Conservation (phyloP, 1,140 invertebrate genomes). For the Chironomus striatipennis region DNA sequence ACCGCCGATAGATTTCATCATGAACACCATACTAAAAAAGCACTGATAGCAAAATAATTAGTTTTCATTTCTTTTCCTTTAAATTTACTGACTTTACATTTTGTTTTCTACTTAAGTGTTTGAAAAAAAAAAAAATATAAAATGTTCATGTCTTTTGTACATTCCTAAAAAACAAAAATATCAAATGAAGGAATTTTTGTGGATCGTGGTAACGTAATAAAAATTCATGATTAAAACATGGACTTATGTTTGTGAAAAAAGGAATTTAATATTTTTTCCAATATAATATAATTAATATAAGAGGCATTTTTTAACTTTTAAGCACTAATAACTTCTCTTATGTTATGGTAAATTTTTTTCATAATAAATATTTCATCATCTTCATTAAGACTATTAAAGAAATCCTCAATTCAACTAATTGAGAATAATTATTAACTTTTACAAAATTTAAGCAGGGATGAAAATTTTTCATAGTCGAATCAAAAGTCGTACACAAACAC, state of each 20-base stretch:
- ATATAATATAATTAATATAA: not conserved
- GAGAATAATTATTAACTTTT: too few species aligned
- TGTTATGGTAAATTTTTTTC: conserved; percentile 1
- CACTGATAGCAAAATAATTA: not conserved
- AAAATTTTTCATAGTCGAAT: too few species aligned
- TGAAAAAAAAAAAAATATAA: not conserved
- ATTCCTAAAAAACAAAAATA: not conserved
- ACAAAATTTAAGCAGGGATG: too few species aligned
- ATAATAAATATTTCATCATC: not conserved
- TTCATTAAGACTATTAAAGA: not conserved
- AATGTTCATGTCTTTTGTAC: conserved; percentile 1
- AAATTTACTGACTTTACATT: too few species aligned
- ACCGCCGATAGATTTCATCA: not conserved
- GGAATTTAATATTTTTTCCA: not conserved
- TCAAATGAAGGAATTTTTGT: too few species aligned
- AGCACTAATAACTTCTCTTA: conserved; percentile 7
- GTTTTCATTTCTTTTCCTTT: not conserved
- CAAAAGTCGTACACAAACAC: too few species aligned
- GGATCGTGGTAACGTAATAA: too few species aligned
- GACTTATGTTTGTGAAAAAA: not conserved
- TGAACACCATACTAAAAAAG: not conserved
- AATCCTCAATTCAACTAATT: too few species aligned
- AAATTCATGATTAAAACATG: too few species aligned
- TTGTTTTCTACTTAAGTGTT: not conserved
- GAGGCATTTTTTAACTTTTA: conserved; percentile 9